Evolutionary conservation across 2,797 vertebrate species (phyloP).

Genomic region (Leuciscus waleckii): DNA sequence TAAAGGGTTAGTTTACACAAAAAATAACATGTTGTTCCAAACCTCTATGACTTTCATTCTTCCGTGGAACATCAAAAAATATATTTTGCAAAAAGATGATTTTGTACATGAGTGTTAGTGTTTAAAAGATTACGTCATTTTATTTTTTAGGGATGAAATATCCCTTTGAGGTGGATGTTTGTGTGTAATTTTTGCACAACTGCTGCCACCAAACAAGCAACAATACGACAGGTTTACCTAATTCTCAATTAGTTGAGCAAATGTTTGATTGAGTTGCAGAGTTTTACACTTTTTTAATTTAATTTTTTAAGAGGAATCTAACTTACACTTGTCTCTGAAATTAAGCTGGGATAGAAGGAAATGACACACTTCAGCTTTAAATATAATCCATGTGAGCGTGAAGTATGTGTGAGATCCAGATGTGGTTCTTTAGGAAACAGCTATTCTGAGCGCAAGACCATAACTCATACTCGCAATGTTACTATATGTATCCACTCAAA

Average conservation of each 20-base stretch:
- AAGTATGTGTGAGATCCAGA: constrained; percentile 12
- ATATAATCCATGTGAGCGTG: neutral
- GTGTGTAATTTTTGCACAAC: neutral
- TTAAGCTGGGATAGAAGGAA: constrained; percentile 26
- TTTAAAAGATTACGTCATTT: neutral
- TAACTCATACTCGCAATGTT: constrained; percentile 40
- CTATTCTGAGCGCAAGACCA: constrained; percentile 38
- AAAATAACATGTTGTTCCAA: neutral
- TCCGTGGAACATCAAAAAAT: neutral
- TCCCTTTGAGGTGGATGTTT: neutral
- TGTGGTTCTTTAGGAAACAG: constrained; percentile 29
- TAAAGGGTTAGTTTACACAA: neutral
- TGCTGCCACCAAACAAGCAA: neutral
- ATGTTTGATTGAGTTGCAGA: neutral
- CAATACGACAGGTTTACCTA: neutral
- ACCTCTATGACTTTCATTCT: neutral
- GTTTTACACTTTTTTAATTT: neutral
- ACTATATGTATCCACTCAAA: constrained; percentile 32
- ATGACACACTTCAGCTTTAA: constrained; percentile 34
- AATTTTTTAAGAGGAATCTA: neutral
- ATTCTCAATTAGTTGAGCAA: neutral
- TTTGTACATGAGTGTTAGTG: neutral
- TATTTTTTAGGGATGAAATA: neutral
- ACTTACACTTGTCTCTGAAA: constrained; percentile 16
- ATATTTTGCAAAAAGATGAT: neutral